Conservation (phyloP, 2,797 vertebrate genomes). For the Lacerta agilis region DNA sequence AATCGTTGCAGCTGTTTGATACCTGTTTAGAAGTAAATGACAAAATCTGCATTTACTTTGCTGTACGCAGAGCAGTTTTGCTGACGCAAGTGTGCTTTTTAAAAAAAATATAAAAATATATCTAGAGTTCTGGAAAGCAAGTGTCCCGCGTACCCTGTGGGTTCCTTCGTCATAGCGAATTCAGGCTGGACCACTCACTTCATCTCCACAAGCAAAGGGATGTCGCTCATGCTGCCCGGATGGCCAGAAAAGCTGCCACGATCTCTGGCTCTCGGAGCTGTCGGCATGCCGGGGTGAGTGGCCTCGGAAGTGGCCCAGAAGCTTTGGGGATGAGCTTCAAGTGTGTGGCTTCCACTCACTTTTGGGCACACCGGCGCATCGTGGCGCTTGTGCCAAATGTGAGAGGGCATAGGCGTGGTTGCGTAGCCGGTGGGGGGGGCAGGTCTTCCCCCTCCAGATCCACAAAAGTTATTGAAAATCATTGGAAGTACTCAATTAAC, state of each 20-base stretch:
- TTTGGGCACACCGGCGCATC: background rate
- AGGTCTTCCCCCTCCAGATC: too few relatives aligned
- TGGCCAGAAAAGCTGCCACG: conserved; percentile 86
- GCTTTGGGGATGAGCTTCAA: background rate
- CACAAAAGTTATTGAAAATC: too few relatives aligned
- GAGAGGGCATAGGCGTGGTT: rapidly evolving
- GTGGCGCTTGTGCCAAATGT: background rate
- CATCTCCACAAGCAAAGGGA: conserved; percentile 79
- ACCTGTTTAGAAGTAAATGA: background rate
- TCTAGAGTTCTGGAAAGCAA: conserved; percentile 88
- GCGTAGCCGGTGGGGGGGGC: too few relatives aligned
- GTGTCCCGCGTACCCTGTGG: conserved; percentile 81
- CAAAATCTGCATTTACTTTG: background rate
- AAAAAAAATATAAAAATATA: conserved; percentile 15
- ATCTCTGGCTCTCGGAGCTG: conserved; percentile 86
- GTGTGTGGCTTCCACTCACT: background rate
- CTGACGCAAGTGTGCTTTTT: background rate
- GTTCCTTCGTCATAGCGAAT: conserved; percentile 75
- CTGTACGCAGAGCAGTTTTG: too few relatives aligned
- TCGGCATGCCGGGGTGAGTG: conserved; percentile 93
- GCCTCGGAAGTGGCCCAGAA: background rate
- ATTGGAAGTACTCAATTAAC: too few relatives aligned
- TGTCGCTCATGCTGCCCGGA: conserved; percentile 73
- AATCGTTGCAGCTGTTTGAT: background rate
- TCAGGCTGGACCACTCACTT: conserved; percentile 88